Conservation (phyloP, 2,113 vertebrate species). For the Odontesthes bonariensis region DNA sequence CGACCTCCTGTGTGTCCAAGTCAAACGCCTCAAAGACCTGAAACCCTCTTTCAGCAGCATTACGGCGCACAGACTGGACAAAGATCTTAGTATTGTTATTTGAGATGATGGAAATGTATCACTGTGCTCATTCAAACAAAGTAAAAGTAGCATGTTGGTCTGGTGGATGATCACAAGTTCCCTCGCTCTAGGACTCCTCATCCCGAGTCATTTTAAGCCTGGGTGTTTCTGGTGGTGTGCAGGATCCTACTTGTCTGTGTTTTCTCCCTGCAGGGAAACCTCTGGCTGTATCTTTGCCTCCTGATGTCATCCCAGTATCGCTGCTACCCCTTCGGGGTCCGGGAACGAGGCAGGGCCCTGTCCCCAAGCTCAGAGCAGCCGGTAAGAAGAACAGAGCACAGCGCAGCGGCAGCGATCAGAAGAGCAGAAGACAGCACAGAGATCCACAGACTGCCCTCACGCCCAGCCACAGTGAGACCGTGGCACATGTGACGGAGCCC, state of each 20-base stretch:
- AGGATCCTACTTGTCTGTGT: constrained; percentile 23
- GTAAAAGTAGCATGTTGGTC: background rate
- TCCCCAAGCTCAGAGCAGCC: constrained; percentile 7
- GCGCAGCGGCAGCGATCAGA: background rate
- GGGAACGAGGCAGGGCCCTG: constrained; percentile 29
- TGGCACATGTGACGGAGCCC: constrained; percentile 43
- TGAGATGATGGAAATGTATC: background rate
- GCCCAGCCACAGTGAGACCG: background rate
- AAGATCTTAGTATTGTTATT: background rate
- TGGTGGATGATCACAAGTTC: constrained; percentile 1
- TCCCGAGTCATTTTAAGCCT: background rate
- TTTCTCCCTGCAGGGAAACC: constrained; percentile 75
- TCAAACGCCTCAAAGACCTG: too few species aligned
- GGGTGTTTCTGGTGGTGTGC: constrained; percentile 11
- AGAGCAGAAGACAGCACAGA: constrained; percentile 40
- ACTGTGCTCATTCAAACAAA: background rate
- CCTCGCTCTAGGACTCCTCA: constrained; percentile 5
- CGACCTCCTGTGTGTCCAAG: too few species aligned
- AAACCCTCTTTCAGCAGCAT: background rate
- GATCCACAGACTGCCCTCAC: background rate
- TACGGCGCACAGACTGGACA: background rate
- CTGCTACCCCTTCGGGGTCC: constrained; percentile 7
- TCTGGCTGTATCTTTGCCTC: constrained; percentile 50
- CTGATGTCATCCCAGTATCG: constrained; percentile 15
- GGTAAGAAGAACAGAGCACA: constrained; percentile 33